Base-by-base conservation (phyloP, 2,888 invertebrate species). In the Drosophila lutescens region DNA sequence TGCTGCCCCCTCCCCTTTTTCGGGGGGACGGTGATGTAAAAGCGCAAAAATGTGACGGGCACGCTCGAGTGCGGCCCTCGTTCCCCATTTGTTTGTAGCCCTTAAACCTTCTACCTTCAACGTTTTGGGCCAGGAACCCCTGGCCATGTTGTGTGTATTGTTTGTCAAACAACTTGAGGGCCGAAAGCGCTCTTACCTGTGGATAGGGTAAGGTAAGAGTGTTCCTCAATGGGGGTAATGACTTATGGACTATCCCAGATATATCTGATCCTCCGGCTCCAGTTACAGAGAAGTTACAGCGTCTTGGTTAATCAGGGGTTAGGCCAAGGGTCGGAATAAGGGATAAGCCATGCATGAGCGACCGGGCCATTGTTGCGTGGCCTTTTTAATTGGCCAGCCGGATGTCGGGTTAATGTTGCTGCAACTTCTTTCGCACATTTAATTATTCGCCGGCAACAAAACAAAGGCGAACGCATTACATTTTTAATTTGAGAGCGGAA, bases 41-140 rank as follows among this genome's bases (percentile, higher is more conserved):
- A 78, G 79, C 73, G 86, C 83, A 85, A 88, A 72, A 88, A 86
- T 83, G 88, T 83, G 86, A 88, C 83, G 70, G 71, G 88, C 62
- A 82, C 84, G 83, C 86, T 86, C 77, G 83, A 86, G 86, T 88
- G 86, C 81, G 50, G 61, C 77, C 47, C 71, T 72, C 60, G 51
- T 65, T 51, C 54, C 53, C 50, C 66, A 32, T 30, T 30, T 49
- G 17, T 20, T 30, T 36, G 40, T 44, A 13, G n/a, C 41, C 57
- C 17, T 50, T 50, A 30, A 17, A 40, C 53, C 43, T 13, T 44
- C 34, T 34, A 40, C 51, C 41, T 15, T 38, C 34, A 26, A 34
- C n/a, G 26, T 54, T 54, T 23, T 13, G 53, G 54, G 60, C 56
- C 26, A 32, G 10, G 26, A n/a, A 23, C 23, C 34, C 26, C 49